Percentiles rank a stretch among this genome's conserved stretches.
phyloP scores from a whole-genome alignment of 1,140 invertebrate species.

The Polypedilum pembai region DNA sequence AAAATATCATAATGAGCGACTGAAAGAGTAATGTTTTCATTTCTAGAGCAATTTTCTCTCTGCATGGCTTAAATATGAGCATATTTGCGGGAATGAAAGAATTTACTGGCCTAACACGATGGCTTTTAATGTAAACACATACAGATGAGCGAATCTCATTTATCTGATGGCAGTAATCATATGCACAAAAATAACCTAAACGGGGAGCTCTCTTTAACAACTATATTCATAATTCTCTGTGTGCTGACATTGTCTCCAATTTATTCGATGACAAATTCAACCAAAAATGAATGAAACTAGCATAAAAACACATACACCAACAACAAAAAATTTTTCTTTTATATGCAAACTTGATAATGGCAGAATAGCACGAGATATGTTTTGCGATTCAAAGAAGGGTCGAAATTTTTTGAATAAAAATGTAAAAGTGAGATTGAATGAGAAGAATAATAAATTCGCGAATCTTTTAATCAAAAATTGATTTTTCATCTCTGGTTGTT shows the following conservation, averaged over 20 bases:
- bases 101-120: neutral
- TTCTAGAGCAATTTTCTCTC: constrained; percentile 1
- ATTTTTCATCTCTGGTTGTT: too few species aligned
- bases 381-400: neutral
- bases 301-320: too few species aligned
- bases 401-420: too few species aligned
- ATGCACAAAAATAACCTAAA: too few species aligned
- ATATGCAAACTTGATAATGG: neutral
- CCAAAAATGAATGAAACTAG: too few species aligned
- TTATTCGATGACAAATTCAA: neutral
- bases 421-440: too few species aligned
- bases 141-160: too few species aligned
- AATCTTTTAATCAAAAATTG: too few species aligned
- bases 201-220: too few species aligned
- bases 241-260: neutral
- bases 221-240: too few species aligned
- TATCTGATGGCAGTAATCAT: too few species aligned
- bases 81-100: constrained; percentile 3
- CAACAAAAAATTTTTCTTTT: neutral
- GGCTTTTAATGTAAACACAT: constrained; percentile 1
- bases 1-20: neutral
- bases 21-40: neutral
- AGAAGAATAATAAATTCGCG: too few species aligned
- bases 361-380: neutral
- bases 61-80: neutral